Evolutionary conservation across 2,797 vertebrate species (phyloP), one percentile per base, ranked within the genome.

Genomic region (Platyrinchus mystaceus): DNA sequence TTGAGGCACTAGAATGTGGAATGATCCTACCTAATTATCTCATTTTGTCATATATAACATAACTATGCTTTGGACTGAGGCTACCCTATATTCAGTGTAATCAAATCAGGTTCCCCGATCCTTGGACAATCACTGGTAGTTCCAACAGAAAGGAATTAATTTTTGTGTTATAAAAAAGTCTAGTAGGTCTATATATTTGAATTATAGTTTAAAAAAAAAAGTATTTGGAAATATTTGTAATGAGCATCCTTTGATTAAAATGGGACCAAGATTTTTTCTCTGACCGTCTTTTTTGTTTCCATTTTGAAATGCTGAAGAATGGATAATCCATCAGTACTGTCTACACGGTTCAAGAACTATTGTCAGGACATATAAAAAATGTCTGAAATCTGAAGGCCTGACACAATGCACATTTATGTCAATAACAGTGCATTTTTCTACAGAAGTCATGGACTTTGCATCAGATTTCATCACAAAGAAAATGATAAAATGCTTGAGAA

Each of bases 331-430:
- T 96, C 95, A 96, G 27, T 78, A 93, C 93, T 96, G 92, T 97
- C 92, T 86, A 82, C 94, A 93, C 89, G 88, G 84, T 81, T 95
- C 80, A 90, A 95, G 80, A 89, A 74, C 95, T 92, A 96, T 96
- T 96, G 94, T 95, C 94, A 95, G 73, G 74, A 93, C 15, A 52
- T 71, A 86, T 74, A 93, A 96, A 97, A 92, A 90, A 90, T 71
- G 89, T 44, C 92, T 92, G 59, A 78, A 92, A 94, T 93, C 52
- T 79, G 91, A 96, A 91, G 76, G 63, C 79, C 69, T 92, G 91
- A 96, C 94, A 97, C 91, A 94, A 96, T 96, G 91, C 84, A 95
- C 87, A 96, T 96, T 95, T 89, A 95, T 94, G 93, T 90, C 95
- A 96, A 93, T 93, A 96, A 95, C 66, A 89, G 67, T 12, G 11